These are phyloP conservation scores for Pandemis heparana DNA, from an alignment of 2,888 invertebrate genomes.

Conservation along the genomic window DNA sequence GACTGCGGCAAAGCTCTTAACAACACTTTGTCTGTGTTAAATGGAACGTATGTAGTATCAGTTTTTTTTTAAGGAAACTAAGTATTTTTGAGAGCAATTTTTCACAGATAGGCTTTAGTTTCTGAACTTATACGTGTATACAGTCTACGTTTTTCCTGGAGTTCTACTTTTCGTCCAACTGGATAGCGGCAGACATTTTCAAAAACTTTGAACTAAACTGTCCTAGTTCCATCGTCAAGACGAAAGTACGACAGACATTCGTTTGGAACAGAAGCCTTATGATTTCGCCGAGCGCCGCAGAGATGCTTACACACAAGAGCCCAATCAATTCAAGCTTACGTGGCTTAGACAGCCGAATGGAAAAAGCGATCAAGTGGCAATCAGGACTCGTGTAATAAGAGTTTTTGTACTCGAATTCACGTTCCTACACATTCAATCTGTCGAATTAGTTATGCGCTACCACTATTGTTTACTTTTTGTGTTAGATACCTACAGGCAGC, in stretches of 20 bases:
- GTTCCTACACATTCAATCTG: conserved; percentile 1
- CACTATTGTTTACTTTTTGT: conserved; percentile 1
- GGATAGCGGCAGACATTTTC: neutral
- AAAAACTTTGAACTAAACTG: conserved; percentile 8
- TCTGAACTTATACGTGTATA: too few species aligned
- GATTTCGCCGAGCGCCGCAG: conserved; percentile 36
- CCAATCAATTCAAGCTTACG: conserved; percentile 44
- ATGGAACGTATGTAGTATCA: too few species aligned
- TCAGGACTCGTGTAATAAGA: conserved; percentile 36
- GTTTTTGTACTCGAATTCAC: conserved; percentile 24
- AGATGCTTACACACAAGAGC: conserved; percentile 41
- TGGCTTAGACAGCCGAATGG: conserved; percentile 44
- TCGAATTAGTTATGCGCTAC: conserved; percentile 2
- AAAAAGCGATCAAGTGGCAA: conserved; percentile 43
- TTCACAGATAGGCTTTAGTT: too few species aligned
- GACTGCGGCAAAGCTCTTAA: too few species aligned
- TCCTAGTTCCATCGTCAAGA: conserved; percentile 10
- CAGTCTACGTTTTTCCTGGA: too few species aligned
- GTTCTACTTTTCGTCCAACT: neutral
- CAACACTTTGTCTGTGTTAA: too few species aligned
- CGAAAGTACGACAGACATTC: conserved; percentile 21
- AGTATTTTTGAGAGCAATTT: too few species aligned
- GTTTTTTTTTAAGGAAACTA: too few species aligned
- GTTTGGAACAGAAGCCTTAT: conserved; percentile 22
- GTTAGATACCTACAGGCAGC: neutral